A percentile compares a stretch with the other conserved stretches of the same genome.
These are phyloP conservation scores for Zaprionus ghesquierei DNA, from an alignment of 1,140 invertebrate genomes.

Conservation along the genomic window DNA sequence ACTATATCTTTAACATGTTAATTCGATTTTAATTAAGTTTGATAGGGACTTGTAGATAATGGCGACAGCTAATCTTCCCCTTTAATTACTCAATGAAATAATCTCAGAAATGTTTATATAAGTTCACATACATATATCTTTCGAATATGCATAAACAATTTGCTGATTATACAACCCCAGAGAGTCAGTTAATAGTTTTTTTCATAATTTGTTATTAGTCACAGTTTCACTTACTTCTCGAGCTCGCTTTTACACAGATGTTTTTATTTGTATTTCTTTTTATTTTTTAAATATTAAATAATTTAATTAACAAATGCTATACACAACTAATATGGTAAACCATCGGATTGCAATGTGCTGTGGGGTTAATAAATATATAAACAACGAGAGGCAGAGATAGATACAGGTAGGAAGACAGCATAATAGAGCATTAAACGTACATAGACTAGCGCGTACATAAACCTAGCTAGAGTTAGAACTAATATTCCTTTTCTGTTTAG, in stretches of 20 bases:
- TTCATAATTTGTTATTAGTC: not conserved
- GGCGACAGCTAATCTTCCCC: too few relatives aligned
- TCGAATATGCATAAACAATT: too few relatives aligned
- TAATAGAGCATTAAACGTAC: conserved; percentile 63
- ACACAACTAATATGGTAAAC: conserved; percentile 35
- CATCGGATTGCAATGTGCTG: conserved; percentile 16
- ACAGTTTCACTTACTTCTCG: not conserved
- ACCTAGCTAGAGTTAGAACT: conserved; percentile 64
- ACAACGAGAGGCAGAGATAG: conserved; percentile 18
- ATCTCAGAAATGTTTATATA: too few relatives aligned
- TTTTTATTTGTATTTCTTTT: conserved; percentile 9
- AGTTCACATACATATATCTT: too few relatives aligned
- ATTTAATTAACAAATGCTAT: conserved; percentile 68
- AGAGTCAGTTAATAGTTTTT: not conserved
- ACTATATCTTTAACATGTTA: too few relatives aligned
- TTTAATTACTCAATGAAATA: too few relatives aligned
- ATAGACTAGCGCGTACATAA: conserved; percentile 74
- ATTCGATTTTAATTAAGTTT: too few relatives aligned
- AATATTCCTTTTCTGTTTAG: conserved; percentile 37
- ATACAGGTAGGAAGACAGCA: not conserved
- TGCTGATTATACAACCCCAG: not conserved
- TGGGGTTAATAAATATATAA: conserved; percentile 65
- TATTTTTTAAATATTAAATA: conserved; percentile 52
- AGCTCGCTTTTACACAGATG: conserved; percentile 1
- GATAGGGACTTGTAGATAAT: not conserved